Evolutionary conservation across 2,113 vertebrate species (phyloP), one percentile per base, ranked within the genome.

Genomic region (Mesocricetus auratus): DNA sequence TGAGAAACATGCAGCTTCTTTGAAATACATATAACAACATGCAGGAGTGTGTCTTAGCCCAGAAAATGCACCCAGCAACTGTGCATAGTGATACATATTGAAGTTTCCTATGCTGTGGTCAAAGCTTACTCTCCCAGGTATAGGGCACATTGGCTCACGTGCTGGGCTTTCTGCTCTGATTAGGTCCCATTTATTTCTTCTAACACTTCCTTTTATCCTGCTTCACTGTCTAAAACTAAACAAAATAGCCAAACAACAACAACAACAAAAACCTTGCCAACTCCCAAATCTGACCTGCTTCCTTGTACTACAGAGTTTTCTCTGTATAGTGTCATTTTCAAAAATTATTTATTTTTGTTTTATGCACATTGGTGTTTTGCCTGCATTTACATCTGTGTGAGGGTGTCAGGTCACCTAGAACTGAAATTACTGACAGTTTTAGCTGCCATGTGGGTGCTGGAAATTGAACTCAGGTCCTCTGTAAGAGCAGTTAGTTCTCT

Each of bases 51-150:
- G 29, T 64, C 62, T 26, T 24, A 64, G 24, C 26, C 26, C 7
- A 11, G 62, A 8, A 64, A 64, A 64, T 64, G 62, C 62, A 29
- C 62, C 2, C 26, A 64, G 62, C 62, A 58, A 58, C 56, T 29
- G 62, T 64, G 62, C 26, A 47, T 53, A 60, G 31, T 3, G 15
- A 71, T 12, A 0, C 16, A 4, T 8, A 4, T n/a, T 47, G 19
- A 45, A 9, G n/a, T 81, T 47, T 56, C 64, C 13, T 12, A 0
- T 0, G 0, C 11, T 45, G 26, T 69, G 33, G 42, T 39, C 3
- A 29, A 17, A 6, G 13, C 36, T 21, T 50, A 15, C 10, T 13
- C n/a, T 45, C n/a, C 53, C 58, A 7, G 45, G 22, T 79, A 31
- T n/a, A 29, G n/a, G 31, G 62, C 4, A 6, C 8, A 7, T 15